Evolutionary conservation across 1,140 invertebrate genomes (phyloP).

Genomic region (Papilio helenus): DNA sequence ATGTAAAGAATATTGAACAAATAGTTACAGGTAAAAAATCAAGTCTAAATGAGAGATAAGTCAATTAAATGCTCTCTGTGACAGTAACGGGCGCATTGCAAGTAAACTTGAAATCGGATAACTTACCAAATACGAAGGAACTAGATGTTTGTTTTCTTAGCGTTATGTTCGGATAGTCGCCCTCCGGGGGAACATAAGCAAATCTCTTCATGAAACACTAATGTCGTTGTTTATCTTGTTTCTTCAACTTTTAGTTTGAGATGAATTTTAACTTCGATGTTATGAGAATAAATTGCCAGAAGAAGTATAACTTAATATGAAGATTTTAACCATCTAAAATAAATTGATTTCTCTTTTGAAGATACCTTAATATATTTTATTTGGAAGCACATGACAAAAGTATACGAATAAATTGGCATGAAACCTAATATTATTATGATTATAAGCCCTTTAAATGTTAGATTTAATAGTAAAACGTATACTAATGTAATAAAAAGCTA

Average conservation of each 20-base stretch:
- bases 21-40: not conserved
- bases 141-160: slow-evolving; percentile 16
- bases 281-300: not conserved
- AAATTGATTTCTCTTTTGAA: not conserved
- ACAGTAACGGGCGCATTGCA: not conserved
- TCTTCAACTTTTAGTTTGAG: not conserved
- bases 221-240: slow-evolving; percentile 14
- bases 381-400: too few species aligned
- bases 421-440: not conserved
- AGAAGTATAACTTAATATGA: not conserved
- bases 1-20: too few species aligned
- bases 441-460: not conserved
- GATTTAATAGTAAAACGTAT: not conserved
- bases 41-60: not conserved
- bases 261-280: slow-evolving; percentile 15
- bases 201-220: slow-evolving; percentile 27
- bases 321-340: too few species aligned
- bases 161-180: slow-evolving; percentile 3
- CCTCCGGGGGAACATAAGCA: slow-evolving; percentile 10
- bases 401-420: too few species aligned
- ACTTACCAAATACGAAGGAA: not conserved
- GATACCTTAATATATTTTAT: not conserved
- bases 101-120: slow-evolving; percentile 22
- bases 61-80: not conserved
- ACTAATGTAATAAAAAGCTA: not conserved